Evolutionary conservation across 1,140 invertebrate genomes (phyloP).

Genomic region (Drosophila athabasca): DNA sequence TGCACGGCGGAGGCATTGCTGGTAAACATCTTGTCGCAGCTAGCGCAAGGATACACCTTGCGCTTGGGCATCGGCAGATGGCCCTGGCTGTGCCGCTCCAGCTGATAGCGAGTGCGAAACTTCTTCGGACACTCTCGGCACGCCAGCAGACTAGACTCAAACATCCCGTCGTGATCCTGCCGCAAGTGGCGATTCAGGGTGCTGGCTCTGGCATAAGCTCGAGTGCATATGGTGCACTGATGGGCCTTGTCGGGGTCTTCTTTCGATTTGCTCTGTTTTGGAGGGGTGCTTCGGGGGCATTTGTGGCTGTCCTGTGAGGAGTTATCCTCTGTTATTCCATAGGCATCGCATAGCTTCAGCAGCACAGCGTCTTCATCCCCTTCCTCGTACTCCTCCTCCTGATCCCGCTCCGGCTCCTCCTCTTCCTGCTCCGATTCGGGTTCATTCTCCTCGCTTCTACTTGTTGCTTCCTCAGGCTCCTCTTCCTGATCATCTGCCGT

Average conservation of each 20-base stretch:
- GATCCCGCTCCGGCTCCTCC: not conserved
- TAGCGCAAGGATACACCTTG: slow-evolving; percentile 53
- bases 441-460: not conserved
- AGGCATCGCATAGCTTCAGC: slow-evolving; percentile 34
- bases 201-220: slow-evolving; percentile 30
- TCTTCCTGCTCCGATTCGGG: not conserved
- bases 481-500: not conserved
- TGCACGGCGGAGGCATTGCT: slow-evolving; percentile 66
- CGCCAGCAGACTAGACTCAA: slow-evolving; percentile 3
- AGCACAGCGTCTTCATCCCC: slow-evolving; percentile 21
- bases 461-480: slow-evolving; percentile 2
- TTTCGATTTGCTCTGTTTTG: not conserved
- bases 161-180: slow-evolving; percentile 48
- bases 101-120: slow-evolving; percentile 42
- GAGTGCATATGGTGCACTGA: slow-evolving; percentile 53
- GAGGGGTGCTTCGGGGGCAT: not conserved
- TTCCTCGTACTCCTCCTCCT: slow-evolving; percentile 2
- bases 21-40: slow-evolving; percentile 75
- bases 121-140: slow-evolving; percentile 57
- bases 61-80: slow-evolving; percentile 56
- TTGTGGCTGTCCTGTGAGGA: not conserved
- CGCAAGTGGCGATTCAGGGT: slow-evolving; percentile 55
- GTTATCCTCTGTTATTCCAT: slow-evolving; percentile 22
- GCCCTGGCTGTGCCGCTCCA: slow-evolving; percentile 55
- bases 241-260: slow-evolving; percentile 20